Evolutionary conservation across 2,797 vertebrate genomes (phyloP), one percentile per base, ranked within the genome.

Genomic region (Halcyon chelicuti): DNA sequence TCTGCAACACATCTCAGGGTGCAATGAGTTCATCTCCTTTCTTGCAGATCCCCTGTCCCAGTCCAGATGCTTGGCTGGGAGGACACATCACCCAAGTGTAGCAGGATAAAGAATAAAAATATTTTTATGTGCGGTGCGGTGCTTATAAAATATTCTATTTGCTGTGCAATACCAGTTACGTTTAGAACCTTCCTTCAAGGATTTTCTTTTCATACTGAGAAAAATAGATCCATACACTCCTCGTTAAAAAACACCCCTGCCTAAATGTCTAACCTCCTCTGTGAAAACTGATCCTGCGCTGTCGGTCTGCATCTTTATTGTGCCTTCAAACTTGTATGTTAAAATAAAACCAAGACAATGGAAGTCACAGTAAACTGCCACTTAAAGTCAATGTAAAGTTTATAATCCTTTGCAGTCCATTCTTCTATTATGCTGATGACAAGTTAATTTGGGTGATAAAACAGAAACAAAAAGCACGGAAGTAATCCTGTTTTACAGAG

Each of bases 391-490:
- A 51, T 6, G 42, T 80, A 83, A 96, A 97, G 83, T 95, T 95
- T 89, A 83, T 95, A 94, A 96, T 91, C 80, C 84, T 89, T 87
- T 80, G 61, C 88, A 95, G 92, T 93, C 86, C 88, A 89, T 94
- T 96, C 77, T 95, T 93, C 80, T 85, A 18, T 92, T 94, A 92
- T 58, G 68, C 71, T 66, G 93, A 95, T 96, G 96, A 96, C 96
- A 97, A 97, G 92, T 96, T 97, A 97, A 97, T 97, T 95, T 95
- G 93, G 72, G 92, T 91, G 94, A 95, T 95, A 96, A 96, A 96
- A 93, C 47, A 86, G 88, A 95, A 95, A 97, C 95, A 96, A 96
- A 97, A 96, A 93, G 86, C 83, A 94, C 95, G 94, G 96, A 95
- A 96, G 92, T 83, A 97, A 96, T 94, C 78, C 80, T 80, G 72